Percentiles rank a stretch among this genome's conserved stretches.
Evolutionary conservation across 2,113 vertebrate genomes (phyloP).

Genomic region (Chloropsis cyanopogon): DNA sequence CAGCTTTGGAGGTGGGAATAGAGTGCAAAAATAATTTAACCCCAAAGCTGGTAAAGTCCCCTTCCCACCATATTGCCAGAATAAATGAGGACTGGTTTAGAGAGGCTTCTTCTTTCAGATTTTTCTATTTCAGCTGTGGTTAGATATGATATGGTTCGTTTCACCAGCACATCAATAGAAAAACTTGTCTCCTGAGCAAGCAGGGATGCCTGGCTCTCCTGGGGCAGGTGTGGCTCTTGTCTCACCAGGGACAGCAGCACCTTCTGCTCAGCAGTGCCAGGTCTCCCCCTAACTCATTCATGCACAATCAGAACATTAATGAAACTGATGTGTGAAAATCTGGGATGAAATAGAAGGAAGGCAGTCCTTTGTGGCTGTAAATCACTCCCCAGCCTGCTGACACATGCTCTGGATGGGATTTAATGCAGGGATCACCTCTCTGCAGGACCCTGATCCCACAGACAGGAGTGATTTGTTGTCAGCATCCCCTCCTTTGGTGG

Average conservation of each 20-base stretch:
- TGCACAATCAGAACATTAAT: neutral
- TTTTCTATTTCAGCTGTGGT: neutral
- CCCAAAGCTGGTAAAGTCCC: neutral
- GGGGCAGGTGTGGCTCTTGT: neutral
- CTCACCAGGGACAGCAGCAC: neutral
- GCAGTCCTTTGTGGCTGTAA: rapidly evolving
- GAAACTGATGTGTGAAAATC: neutral
- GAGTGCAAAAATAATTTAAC: neutral
- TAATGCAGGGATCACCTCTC: neutral
- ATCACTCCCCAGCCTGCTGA: neutral
- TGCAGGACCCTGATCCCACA: neutral
- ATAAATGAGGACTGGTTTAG: neutral
- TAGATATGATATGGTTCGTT: neutral
- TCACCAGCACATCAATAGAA: neutral
- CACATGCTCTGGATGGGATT: rapidly evolving
- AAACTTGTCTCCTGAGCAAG: neutral
- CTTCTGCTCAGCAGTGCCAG: neutral
- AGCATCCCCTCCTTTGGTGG: neutral
- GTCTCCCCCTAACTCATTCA: neutral
- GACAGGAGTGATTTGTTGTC: neutral
- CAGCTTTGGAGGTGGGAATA: neutral
- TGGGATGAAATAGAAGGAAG: neutral
- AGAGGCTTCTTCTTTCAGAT: neutral
- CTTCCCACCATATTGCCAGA: rapidly evolving
- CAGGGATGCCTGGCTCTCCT: neutral